These are phyloP conservation scores for Sinocyclocheilus anophthalmus DNA, from an alignment of 2,113 vertebrate genomes.

Conservation along the genomic window DNA sequence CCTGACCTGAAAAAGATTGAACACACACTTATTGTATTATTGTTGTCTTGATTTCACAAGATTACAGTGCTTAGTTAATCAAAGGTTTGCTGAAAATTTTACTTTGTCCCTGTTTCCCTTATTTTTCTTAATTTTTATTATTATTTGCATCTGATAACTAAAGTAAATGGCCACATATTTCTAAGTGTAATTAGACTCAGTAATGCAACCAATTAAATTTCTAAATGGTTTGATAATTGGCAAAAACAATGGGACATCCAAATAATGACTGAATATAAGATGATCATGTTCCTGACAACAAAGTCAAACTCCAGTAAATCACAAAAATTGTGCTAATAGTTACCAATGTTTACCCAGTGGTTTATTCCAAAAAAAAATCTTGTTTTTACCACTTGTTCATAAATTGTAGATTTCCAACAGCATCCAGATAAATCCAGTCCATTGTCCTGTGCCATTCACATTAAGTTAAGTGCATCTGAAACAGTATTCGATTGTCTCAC, in stretches of 20 bases:
- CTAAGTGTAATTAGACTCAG: neutral
- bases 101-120: no score
- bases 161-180: neutral
- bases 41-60: no score
- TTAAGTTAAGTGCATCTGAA: neutral
- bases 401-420: neutral
- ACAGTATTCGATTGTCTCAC: conserved; percentile 56
- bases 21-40: no score
- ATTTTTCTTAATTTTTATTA: neutral
- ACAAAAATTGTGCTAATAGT: neutral
- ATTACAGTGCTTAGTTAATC: neutral
- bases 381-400: neutral
- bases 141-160: neutral
- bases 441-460: neutral
- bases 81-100: neutral
- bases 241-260: neutral
- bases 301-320: neutral
- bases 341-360: neutral
- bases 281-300: neutral
- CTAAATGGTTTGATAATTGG: neutral
- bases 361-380: neutral
- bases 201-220: neutral
- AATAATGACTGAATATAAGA: neutral
- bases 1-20: no score
- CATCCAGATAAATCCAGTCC: neutral